Base-by-base conservation (phyloP, 2,888 invertebrate genomes). In the Malthinus seriepunctatus region DNA sequence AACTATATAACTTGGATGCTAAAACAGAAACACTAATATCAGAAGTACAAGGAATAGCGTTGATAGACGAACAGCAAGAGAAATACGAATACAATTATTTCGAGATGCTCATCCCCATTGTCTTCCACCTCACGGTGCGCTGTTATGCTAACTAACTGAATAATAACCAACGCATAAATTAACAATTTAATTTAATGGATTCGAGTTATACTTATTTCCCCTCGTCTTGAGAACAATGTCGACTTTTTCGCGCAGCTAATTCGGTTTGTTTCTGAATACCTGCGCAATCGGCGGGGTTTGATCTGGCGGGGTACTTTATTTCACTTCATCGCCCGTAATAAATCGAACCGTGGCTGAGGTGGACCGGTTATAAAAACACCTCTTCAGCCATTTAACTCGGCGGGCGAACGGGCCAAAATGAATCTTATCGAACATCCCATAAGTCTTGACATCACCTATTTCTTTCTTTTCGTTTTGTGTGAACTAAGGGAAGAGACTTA, bases 361-460 rank as follows among this genome's bases (percentile, higher is more conserved):
- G 74, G 73, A 71, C 73, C 71, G 73, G 72, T 75, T 74, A 74
- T 73, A 75, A 75, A 75, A 74, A 74, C 74, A 73, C 72, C 73
- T 73, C 74, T 72, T 70, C 73, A 74, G 72, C 74, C 75, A 76
- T 76, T 76, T 76, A 76, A 75, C 72, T 70, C 71, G 66, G 67
- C 65, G 68, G 71, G 71, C 71, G 65, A 59, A 64, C 63, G 66
- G 68, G 70, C 73, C 74, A 78, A 79, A 80, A 80, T 80, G 79
- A 80, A 79, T 79, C 80, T 79, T 80, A 80, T 80, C 79, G 79
- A 77, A 75, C 78, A 75, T 78, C 78, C 79, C 79, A 79, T 80
- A 80, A 79, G 78, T 80, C 79, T 79, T 76, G 77, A 76, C 79
- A 79, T 79, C 79, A 78, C 79, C 79, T 79, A 78, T 77, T 79